Evolutionary conservation across 1,140 invertebrate genomes (phyloP).

Genomic region (Achatina immaculata): DNA sequence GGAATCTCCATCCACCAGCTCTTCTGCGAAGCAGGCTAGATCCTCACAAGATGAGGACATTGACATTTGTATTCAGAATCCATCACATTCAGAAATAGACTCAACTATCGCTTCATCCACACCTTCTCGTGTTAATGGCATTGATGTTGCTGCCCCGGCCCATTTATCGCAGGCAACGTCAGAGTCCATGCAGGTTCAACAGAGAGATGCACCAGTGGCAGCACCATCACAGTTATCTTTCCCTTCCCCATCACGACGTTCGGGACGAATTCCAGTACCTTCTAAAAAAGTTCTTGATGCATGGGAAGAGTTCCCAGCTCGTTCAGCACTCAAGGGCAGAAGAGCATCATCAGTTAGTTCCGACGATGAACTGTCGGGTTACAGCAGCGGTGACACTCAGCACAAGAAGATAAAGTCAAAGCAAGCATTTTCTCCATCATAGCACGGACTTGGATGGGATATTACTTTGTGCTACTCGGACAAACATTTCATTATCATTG

Average conservation of each 20-base stretch:
- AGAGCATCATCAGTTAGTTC: constrained; percentile 1
- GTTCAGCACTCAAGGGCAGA: background rate
- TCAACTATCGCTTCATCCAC: background rate
- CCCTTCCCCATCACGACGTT: constrained; percentile 12
- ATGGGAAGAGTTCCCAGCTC: constrained; percentile 1
- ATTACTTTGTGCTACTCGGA: background rate
- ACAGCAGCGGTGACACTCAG: background rate
- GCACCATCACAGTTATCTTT: background rate
- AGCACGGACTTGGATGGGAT: background rate
- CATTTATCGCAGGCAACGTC: background rate
- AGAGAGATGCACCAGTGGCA: background rate
- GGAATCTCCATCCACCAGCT: background rate
- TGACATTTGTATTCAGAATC: background rate
- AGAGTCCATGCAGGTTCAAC: background rate
- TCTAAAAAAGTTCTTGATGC: constrained; percentile 26
- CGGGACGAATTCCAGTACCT: constrained; percentile 19
- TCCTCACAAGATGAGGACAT: background rate
- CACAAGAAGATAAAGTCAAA: constrained; percentile 14
- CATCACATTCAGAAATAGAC: background rate
- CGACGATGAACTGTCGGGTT: constrained; percentile 27
- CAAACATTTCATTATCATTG: background rate
- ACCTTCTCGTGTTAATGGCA: constrained; percentile 8
- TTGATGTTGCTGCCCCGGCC: background rate
- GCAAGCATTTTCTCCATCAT: background rate
- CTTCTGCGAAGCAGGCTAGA: background rate